Percentiles rank a stretch among this genome's conserved stretches.
phyloP scores from a whole-genome alignment of 2,797 vertebrate genomes.

The Eidolon dupreanum region DNA sequence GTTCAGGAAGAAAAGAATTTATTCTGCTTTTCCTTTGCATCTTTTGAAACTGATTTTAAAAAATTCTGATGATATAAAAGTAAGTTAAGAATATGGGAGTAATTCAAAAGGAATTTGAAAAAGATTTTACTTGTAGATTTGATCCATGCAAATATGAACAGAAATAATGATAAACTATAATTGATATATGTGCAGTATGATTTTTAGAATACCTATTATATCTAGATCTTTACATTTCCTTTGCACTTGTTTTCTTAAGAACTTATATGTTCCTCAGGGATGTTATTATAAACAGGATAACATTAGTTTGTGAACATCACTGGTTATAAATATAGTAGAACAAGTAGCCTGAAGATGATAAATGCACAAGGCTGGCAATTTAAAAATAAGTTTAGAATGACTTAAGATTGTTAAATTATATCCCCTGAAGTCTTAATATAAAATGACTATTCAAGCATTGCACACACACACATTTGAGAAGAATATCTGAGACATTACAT shows the following conservation, averaged over 20 bases:
- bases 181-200: background rate
- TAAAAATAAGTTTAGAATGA: conserved; percentile 18
- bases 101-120: conserved; percentile 18
- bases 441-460: background rate
- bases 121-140: background rate
- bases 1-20: background rate
- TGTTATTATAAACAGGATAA: background rate
- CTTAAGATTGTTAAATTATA: background rate
- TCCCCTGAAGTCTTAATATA: background rate
- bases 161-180: conserved; percentile 36
- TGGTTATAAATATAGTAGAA: conserved; percentile 14
- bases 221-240: background rate
- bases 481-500: background rate
- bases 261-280: background rate
- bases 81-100: background rate
- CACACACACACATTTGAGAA: background rate
- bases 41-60: background rate
- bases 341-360: conserved; percentile 12
- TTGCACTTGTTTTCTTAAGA: conserved; percentile 1
- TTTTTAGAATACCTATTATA: background rate
- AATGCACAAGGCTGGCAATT: background rate
- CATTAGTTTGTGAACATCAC: background rate
- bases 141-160: background rate
- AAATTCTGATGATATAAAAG: background rate
- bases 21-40: background rate